Evolutionary conservation across 2,888 invertebrate genomes (phyloP).

Genomic region (Ornithoptera alexandrae): DNA sequence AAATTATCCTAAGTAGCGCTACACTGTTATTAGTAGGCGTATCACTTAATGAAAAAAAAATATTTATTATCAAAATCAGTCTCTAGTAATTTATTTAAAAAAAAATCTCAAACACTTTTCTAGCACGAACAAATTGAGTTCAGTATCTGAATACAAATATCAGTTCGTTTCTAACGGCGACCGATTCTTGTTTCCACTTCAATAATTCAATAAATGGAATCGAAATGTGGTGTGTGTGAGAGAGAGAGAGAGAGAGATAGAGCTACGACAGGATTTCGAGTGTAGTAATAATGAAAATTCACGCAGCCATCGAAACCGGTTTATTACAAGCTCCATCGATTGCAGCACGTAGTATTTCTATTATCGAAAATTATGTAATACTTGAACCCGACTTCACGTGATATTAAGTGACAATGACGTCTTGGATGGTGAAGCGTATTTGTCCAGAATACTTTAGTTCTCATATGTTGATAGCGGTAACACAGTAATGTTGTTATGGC

Average conservation of each 20-base stretch:
- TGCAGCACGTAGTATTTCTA: no score
- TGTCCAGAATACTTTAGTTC: no score
- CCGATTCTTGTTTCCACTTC: slow-evolving; percentile 27
- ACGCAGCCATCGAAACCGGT: slow-evolving; percentile 4
- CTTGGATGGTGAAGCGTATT: no score
- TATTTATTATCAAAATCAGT: no score
- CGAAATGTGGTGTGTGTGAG: slow-evolving; percentile 12
- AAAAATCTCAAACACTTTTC: background rate
- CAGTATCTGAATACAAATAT: slow-evolving; percentile 15
- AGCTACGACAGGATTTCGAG: slow-evolving; percentile 19
- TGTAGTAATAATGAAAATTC: slow-evolving; percentile 26
- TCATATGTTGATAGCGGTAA: no score
- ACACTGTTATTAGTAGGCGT: no score
- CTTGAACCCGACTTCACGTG: background rate
- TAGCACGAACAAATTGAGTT: slow-evolving; percentile 9
- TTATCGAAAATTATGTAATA: background rate
- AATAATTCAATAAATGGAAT: slow-evolving; percentile 28
- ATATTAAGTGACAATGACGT: no score
- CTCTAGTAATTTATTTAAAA: no score
- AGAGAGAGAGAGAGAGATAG: background rate
- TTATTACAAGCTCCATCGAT: slow-evolving; percentile 17
- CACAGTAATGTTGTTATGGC: no score
- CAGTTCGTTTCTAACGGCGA: slow-evolving; percentile 6
- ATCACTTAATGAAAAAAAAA: no score
- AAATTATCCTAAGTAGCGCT: no score